Conservation (phyloP, 2,888 invertebrate species). For the Stenodema calcarata region DNA sequence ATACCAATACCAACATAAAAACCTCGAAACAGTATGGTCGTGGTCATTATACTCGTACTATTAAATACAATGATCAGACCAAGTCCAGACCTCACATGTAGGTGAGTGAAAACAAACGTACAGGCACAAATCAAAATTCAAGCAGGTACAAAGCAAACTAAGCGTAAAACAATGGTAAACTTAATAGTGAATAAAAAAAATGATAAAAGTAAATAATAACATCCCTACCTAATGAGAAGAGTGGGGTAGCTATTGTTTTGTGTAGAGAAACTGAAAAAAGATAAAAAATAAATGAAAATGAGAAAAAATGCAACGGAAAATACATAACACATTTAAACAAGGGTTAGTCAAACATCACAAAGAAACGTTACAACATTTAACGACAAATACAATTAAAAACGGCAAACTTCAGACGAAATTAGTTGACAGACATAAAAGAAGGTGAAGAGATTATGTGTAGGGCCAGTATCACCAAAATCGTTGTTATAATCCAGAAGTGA, state of each 20-base stretch:
- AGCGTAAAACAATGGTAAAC: not conserved
- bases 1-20: not conserved
- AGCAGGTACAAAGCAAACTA: slow-evolving; percentile 12
- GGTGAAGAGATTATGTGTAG: too few species aligned
- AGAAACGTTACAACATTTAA: not conserved
- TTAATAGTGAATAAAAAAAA: slow-evolving; percentile 6
- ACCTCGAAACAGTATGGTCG: not conserved
- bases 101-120: not conserved
- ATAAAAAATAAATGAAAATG: slow-evolving; percentile 1
- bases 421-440: not conserved
- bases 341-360: slow-evolving; percentile 1
- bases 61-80: not conserved
- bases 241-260: slow-evolving; percentile 49
- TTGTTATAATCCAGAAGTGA: too few species aligned
- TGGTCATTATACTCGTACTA: not conserved
- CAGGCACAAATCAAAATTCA: not conserved
- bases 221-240: slow-evolving; percentile 47
- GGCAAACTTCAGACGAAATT: not conserved
- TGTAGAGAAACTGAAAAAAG: slow-evolving; percentile 47
- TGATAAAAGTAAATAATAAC: not conserved
- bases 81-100: not conserved
- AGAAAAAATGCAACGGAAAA: slow-evolving; percentile 24
- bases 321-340: not conserved
- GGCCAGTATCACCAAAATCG: too few species aligned
- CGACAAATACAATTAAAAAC: not conserved